Percentiles rank a stretch among this genome's conserved stretches.
These are phyloP conservation scores for Oscheius sp. DNA, from an alignment of 2,888 invertebrate species.

Conservation along the genomic window DNA sequence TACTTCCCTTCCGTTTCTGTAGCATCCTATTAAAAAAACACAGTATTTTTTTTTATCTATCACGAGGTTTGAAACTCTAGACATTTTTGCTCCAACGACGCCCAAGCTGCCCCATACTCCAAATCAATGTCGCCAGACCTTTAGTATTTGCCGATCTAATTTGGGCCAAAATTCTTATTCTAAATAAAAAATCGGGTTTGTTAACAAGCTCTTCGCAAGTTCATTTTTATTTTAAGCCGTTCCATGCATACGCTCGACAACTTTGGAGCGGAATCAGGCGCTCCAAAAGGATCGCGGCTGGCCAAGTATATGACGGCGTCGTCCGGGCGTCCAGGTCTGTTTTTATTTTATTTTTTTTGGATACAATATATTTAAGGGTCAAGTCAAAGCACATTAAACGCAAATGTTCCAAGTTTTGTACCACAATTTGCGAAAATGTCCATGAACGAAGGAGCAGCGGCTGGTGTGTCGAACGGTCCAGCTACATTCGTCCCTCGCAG, in stretches of 20 bases:
- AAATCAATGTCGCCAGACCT: conserved; percentile 22
- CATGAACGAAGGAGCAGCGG: background rate
- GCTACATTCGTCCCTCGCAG: conserved; percentile 9
- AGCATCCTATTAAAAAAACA: no score
- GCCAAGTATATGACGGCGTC: conserved; percentile 39
- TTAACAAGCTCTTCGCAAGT: background rate
- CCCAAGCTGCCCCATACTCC: conserved; percentile 1
- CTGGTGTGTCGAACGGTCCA: conserved; percentile 8
- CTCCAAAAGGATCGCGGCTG: conserved; percentile 39
- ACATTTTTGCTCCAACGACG: conserved; percentile 29
- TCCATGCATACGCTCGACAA: conserved; percentile 43
- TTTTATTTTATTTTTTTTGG: background rate
- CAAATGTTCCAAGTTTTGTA: conserved; percentile 39
- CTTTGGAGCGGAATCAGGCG: conserved; percentile 47
- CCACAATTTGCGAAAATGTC: conserved; percentile 37
- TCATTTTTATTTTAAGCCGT: background rate
- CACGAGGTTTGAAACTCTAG: conserved; percentile 9
- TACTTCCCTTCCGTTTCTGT: no score
- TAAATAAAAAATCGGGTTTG: background rate
- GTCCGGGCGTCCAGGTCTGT: background rate
- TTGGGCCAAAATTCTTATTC: background rate
- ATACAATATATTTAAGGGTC: conserved; percentile 1
- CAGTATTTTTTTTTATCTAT: background rate
- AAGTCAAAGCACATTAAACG: conserved; percentile 29
- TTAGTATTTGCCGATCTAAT: background rate